These are phyloP conservation scores for Galbula dea DNA, from an alignment of 2,113 vertebrate species.

Conservation along the genomic window DNA sequence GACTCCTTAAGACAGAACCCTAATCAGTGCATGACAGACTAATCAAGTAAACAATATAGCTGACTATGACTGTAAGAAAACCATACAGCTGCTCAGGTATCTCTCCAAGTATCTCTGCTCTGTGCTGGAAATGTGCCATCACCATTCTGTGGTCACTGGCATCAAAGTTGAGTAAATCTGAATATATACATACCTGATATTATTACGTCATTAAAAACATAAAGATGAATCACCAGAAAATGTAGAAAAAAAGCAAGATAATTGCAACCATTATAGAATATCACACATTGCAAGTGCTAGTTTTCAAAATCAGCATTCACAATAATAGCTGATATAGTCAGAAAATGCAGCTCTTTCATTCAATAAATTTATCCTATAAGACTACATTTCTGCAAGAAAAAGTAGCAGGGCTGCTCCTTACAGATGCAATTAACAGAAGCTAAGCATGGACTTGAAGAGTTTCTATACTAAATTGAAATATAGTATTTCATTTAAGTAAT, in stretches of 20 bases:
- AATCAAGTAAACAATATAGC: neutral
- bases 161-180: neutral
- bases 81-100: neutral
- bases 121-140: neutral
- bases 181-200: neutral
- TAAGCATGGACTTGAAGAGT: neutral
- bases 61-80: neutral
- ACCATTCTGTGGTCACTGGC: neutral
- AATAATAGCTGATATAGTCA: neutral
- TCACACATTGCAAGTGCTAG: rapidly evolving
- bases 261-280: neutral
- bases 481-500: neutral
- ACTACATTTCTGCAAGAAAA: neutral
- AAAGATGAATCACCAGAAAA: neutral
- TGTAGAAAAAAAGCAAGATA: neutral
- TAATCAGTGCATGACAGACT: neutral
- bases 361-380: neutral
- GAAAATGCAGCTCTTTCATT: neutral
- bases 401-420: neutral
- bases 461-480: neutral
- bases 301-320: neutral
- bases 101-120: neutral
- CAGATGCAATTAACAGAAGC: neutral
- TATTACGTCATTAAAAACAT: neutral
- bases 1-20: neutral